phyloP scores from a whole-genome alignment of 2,113 vertebrate genomes.

The Callochromis pleurospilus region DNA sequence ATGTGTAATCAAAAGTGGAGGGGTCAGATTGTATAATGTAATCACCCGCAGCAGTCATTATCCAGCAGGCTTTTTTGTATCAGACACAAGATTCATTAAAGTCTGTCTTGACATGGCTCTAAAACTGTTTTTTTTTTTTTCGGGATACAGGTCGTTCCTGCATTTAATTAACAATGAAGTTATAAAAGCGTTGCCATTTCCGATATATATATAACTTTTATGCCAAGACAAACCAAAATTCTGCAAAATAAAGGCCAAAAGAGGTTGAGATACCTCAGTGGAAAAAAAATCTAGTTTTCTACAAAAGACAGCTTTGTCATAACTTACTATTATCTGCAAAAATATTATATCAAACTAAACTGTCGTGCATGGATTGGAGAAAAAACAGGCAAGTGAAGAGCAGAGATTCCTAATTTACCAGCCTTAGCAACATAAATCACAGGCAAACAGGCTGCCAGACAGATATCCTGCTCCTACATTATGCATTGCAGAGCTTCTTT shows the following conservation, averaged over 20 bases:
- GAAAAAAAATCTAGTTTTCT: background rate
- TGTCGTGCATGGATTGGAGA: background rate
- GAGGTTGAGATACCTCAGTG: conserved; percentile 47
- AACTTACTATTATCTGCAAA: background rate
- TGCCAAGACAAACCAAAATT: background rate
- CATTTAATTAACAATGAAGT: background rate
- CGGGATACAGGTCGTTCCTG: background rate
- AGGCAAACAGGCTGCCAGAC: conserved; percentile 35
- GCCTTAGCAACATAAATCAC: conserved; percentile 33
- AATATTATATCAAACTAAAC: background rate
- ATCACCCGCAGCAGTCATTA: background rate
- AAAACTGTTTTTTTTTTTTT: background rate
- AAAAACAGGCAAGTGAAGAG: background rate
- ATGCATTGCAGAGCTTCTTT: conserved; percentile 50
- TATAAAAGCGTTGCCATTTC: background rate
- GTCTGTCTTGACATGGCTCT: background rate
- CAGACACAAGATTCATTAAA: conserved; percentile 14
- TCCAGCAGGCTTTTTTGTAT: conserved; percentile 59
- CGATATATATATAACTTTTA: fast-evolving
- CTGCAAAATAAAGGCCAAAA: background rate
- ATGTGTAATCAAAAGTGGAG: conserved; percentile 81
- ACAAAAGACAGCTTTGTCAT: background rate
- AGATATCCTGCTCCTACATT: conserved; percentile 55
- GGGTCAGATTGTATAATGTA: conserved; percentile 60
- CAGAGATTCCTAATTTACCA: background rate